Base-by-base conservation (phyloP, 2,888 invertebrate species). In the Drosophila kokeensis region DNA sequence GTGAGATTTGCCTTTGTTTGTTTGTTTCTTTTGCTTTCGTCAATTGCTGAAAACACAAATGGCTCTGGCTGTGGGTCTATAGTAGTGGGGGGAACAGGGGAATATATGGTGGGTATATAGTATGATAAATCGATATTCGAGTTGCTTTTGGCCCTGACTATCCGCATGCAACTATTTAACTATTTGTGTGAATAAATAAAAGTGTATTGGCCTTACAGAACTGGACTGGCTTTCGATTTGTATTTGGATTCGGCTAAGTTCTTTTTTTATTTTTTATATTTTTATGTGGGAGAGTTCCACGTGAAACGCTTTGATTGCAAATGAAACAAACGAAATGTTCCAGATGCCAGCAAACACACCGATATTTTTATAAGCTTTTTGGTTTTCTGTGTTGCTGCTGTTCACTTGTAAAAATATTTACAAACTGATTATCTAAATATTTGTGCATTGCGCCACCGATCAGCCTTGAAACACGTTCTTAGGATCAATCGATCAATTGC, bases 291-390 rank as follows among this genome's bases (percentile, higher is more conserved):
- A 69, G 63, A 66, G 45, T 65, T 57, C 27, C 66, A 70, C 62
- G 67, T 54, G 65, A 66, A 69, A 65, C 54, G 65, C 80, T 88
- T 90, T 88, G 87, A 87, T 87, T 87, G 83, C 86, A 90, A 87
- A 90, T 81, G 86, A 86, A 87, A 90, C 77, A 90, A 90, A 79
- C 86, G 83, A 87, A 90, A 86, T 83, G 18, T 83, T 86, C 90
- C 90, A 87, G 87, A 87, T 87, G 90, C 82, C 83, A 54, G 21
- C 32, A 32, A 32, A 32, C 32, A 32, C 32, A 32, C 18, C 52
- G 68, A 53, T 42, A 76, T 83, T 90, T 88, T 90, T 88, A 88
- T 88, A 87, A 87, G 88, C 87, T 88, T 86, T 83, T 67, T 34
- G 34, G 4, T 18, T 45, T 15, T 8, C 45, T 24, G 15, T 45